Conservation (phyloP, 2,888 invertebrate genomes). For the Notocelia uddmanniana region DNA sequence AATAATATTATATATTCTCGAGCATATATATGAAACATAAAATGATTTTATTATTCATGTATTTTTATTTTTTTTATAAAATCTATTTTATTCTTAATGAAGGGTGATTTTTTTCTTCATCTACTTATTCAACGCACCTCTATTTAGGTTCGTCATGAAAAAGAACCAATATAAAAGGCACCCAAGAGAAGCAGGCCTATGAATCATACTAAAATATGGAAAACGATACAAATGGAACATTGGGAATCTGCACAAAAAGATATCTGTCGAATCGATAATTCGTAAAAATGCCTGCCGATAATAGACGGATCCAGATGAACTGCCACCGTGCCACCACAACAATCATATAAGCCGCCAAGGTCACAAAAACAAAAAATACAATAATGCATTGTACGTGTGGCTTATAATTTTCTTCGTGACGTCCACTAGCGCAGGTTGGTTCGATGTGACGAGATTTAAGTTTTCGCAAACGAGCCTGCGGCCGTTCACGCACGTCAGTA, state of each 20-base stretch:
- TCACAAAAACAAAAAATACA: neutral
- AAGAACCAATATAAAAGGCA: too few species aligned
- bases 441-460: conserved; percentile 27
- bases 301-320: neutral
- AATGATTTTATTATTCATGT: too few species aligned
- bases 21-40: too few species aligned
- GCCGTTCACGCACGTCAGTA: conserved; percentile 28
- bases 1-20: too few species aligned
- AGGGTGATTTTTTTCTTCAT: too few species aligned
- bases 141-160: too few species aligned
- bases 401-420: conserved; percentile 23
- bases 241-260: neutral
- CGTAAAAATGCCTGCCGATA: neutral
- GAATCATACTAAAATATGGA: too few species aligned
- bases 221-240: too few species aligned
- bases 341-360: neutral
- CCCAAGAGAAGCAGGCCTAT: too few species aligned
- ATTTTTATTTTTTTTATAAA: too few species aligned
- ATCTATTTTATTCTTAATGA: too few species aligned
- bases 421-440: conserved; percentile 23
- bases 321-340: neutral
- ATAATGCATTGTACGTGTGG: conserved; percentile 19
- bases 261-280: neutral
- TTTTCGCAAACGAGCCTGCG: conserved; percentile 28
- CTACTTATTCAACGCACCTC: too few species aligned